Evolutionary conservation across 2,888 invertebrate genomes (phyloP), one percentile per base, ranked within the genome.

Genomic region (Pomacea canaliculata): DNA sequence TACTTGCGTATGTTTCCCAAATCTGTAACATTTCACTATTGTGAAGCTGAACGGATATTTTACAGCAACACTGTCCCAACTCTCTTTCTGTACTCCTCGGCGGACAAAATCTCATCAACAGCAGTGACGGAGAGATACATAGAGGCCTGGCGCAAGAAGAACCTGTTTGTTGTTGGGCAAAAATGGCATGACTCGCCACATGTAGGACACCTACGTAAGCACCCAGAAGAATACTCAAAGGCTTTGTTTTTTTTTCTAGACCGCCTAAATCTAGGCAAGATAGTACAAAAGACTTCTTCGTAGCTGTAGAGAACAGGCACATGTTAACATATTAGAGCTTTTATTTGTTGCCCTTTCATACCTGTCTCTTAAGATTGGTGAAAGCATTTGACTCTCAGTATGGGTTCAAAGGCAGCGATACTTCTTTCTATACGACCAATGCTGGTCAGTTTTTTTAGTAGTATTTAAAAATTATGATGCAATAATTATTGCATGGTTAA

Each of bases 61-160:
- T 70, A 76, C 65, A 18, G 37, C 70, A 70, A 76, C 70, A 10
- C 46, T 56, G 62, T 74, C 12, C 74, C 74, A n/a, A 69, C 69
- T 7, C 69, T 74, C 49, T 60, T 74, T 51, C 27, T 77, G 46
- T 73, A 77, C 65, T 77, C 77, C 65, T 27, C 63, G 18, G 70
- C 69, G 19, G 77, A 77, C 71, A 49, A 62, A 18, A 69, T 78
- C 51, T 71, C 70, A 46, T 75, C 74, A 27, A 51, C 78, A n/a
- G 66, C 9, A 12, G 59, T 51, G 23, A 74, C 75, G 16, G 75
- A 78, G 66, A n/a, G 72, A 49, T 75, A 73, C 60, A 63, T 77
- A 59, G 18, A 23, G 63, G 73, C 72, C 59, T 77, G 68, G 59
- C 60, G 60, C n/a, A 48, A 63, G 46, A 67, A 73, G 27, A 65